A percentile compares a stretch with the other conserved stretches of the same genome.
Evolutionary conservation across 2,113 vertebrate genomes (phyloP).

Genomic region (Morone chrysops): DNA sequence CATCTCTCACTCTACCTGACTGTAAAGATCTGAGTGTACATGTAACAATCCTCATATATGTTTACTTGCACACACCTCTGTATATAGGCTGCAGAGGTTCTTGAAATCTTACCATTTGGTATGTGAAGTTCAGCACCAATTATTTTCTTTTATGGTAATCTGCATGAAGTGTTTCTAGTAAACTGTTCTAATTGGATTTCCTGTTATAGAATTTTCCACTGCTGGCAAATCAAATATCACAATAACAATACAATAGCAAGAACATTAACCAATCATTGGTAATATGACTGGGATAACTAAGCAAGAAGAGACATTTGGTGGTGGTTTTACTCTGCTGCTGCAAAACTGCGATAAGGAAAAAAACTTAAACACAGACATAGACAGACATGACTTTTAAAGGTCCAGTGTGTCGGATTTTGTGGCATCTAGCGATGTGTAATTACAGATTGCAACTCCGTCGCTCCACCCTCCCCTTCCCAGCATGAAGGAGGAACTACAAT

Average conservation of each 20-base stretch:
- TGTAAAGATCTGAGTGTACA: background rate
- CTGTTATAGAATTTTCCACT: background rate
- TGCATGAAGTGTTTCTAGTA: background rate
- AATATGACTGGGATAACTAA: background rate
- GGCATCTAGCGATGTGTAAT: too few species aligned
- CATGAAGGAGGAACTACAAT: too few species aligned
- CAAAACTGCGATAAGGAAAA: background rate
- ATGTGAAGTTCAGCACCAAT: background rate
- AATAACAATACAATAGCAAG: background rate
- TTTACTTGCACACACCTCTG: background rate
- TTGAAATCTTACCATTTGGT: background rate
- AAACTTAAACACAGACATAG: background rate
- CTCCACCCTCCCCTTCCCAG: too few species aligned
- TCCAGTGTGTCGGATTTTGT: too few species aligned
- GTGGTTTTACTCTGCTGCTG: background rate
- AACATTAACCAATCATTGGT: background rate
- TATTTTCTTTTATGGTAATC: background rate
- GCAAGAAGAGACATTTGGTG: background rate
- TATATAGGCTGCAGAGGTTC: too few species aligned
- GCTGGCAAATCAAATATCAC: background rate
- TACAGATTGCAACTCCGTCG: too few species aligned
- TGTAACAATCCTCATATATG: background rate
- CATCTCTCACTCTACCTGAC: slow-evolving; percentile 6
- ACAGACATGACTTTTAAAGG: background rate
- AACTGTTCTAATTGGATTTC: background rate